Conservation (phyloP, 2,797 vertebrate species). For the Falco novaeseelandiae region DNA sequence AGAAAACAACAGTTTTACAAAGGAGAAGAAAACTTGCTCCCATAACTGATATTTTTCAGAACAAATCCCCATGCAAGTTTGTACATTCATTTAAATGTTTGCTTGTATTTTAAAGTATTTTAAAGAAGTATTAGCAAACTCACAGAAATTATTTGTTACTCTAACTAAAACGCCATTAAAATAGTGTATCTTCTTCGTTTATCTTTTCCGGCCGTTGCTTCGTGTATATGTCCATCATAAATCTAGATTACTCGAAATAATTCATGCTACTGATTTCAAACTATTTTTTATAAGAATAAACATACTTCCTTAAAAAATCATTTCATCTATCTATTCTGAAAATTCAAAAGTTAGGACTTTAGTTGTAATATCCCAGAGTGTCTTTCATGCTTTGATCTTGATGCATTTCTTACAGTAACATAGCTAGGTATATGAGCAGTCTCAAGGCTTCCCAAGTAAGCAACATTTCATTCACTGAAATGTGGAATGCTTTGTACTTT, state of each 20-base stretch:
- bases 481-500: neutral
- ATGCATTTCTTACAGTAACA: neutral
- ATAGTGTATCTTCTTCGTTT: neutral
- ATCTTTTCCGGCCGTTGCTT: neutral
- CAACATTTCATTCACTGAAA: neutral
- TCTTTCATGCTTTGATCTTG: neutral
- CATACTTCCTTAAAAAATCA: accelerated
- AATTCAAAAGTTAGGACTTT: neutral
- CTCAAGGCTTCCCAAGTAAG: neutral
- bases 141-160: neutral
- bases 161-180: neutral
- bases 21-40: neutral
- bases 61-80: neutral
- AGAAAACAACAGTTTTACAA: neutral
- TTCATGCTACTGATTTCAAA: neutral
- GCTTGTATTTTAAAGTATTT: too few relatives aligned
- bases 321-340: neutral
- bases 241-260: neutral
- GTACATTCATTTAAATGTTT: neutral
- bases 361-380: neutral
- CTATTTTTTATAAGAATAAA: neutral
- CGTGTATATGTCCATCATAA: neutral
- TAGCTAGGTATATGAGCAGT: neutral
- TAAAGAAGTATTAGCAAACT: neutral
- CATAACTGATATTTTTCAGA: neutral